phyloP scores from a whole-genome alignment of 2,888 invertebrate species.

The Harpalus rubripes region DNA sequence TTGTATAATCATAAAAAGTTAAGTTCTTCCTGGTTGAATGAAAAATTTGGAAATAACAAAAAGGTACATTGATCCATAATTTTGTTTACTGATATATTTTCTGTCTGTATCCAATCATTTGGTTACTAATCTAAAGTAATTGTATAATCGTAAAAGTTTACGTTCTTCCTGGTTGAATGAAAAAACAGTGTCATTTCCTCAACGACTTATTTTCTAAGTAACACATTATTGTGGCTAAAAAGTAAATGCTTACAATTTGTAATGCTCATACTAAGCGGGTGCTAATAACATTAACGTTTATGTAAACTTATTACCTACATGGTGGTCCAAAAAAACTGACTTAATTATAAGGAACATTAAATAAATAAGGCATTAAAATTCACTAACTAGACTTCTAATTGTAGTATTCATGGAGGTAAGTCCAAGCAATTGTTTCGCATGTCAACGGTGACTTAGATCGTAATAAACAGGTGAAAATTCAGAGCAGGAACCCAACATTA shows the following conservation, averaged over 20 bases:
- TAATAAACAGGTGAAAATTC: slow-evolving; percentile 55
- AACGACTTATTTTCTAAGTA: not conserved
- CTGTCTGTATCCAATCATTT: too few species aligned
- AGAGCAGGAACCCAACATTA: slow-evolving; percentile 11
- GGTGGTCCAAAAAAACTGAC: slow-evolving; percentile 44
- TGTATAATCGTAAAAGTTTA: too few species aligned
- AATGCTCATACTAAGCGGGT: slow-evolving; percentile 20
- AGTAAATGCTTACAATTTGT: slow-evolving; percentile 37
- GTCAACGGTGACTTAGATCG: slow-evolving; percentile 39
- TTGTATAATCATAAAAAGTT: too few species aligned
- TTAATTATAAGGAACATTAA: slow-evolving; percentile 15
- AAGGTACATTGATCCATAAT: too few species aligned
- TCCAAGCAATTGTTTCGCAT: slow-evolving; percentile 15
- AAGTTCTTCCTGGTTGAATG: too few species aligned
- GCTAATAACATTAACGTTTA: slow-evolving; percentile 34
- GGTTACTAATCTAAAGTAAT: too few species aligned
- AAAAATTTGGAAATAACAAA: too few species aligned
- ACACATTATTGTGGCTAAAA: slow-evolving; percentile 5
- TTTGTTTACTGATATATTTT: too few species aligned
- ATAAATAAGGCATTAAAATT: slow-evolving; percentile 28
- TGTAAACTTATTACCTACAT: slow-evolving; percentile 23
- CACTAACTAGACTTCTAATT: slow-evolving; percentile 11
- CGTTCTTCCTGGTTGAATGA: not conserved
- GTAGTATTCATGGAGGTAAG: slow-evolving; percentile 14
- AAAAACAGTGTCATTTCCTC: not conserved